Evolutionary conservation across 1,140 invertebrate species (phyloP).

Genomic region (Lethrus apterus): DNA sequence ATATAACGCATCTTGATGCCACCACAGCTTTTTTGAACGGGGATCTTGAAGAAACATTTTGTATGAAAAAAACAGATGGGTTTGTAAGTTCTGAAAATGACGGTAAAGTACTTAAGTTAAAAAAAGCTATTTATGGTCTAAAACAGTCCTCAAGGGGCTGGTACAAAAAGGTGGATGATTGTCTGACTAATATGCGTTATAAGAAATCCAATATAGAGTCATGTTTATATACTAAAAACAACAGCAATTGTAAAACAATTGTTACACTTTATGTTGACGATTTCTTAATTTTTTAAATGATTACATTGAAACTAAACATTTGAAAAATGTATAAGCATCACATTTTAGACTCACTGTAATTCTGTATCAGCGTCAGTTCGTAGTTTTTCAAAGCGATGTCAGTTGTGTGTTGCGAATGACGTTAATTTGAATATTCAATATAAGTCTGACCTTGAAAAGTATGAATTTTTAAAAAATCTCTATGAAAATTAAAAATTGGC

Average conservation of each 20-base stretch:
- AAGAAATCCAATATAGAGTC: slow-evolving; percentile 26
- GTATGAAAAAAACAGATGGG: slow-evolving; percentile 30
- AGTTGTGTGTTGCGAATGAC: no score
- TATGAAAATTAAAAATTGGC: no score
- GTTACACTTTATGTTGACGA: slow-evolving; percentile 17
- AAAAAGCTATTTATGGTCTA: slow-evolving; percentile 37
- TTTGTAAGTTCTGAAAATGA: slow-evolving; percentile 33
- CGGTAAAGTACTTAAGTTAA: no score
- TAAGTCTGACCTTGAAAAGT: no score
- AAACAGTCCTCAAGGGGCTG: slow-evolving; percentile 41
- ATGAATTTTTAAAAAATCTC: no score
- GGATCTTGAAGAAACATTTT: slow-evolving; percentile 34
- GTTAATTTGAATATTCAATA: no score
- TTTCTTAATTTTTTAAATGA: slow-evolving; percentile 16
- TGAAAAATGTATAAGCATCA: no score
- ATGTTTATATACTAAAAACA: slow-evolving; percentile 32
- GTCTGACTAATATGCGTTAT: slow-evolving; percentile 27
- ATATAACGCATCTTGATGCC: slow-evolving; percentile 34
- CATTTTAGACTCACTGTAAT: no score
- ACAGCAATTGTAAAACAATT: slow-evolving; percentile 1
- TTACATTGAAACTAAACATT: no score
- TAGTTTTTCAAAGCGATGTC: no score
- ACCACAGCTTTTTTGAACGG: slow-evolving; percentile 39
- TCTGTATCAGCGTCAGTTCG: no score
- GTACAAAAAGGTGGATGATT: slow-evolving; percentile 34